phyloP scores from a whole-genome alignment of 2,113 vertebrate species.

The Loxodonta africana region DNA sequence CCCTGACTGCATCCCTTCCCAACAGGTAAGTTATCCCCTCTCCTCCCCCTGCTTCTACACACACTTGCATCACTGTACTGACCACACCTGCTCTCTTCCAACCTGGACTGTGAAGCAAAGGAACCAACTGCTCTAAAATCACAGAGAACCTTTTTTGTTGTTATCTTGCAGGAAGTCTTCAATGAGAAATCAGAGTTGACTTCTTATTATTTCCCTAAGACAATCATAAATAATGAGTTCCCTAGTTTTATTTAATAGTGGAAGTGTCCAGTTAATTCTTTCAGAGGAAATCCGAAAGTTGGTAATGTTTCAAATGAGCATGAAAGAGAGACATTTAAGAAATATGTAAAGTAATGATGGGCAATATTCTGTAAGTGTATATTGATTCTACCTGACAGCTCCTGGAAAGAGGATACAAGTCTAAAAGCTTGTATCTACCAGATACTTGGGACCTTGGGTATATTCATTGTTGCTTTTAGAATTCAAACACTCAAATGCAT shows the following conservation, averaged over 20 bases:
- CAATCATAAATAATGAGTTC: background rate
- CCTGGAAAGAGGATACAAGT: background rate
- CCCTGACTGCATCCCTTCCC: background rate
- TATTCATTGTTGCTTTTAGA: background rate
- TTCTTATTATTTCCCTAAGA: conserved; percentile 11
- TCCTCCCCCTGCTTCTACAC: background rate
- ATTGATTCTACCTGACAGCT: background rate
- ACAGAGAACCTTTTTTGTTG: background rate
- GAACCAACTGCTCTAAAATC: background rate
- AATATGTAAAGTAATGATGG: background rate
- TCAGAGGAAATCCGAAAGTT: conserved; percentile 17
- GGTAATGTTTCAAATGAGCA: background rate
- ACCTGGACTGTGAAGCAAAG: background rate
- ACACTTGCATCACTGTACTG: background rate
- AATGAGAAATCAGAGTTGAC: background rate
- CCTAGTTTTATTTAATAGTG: too few species aligned
- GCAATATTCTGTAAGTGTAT: background rate
- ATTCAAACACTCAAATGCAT: background rate
- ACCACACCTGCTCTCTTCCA: background rate
- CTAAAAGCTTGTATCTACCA: background rate
- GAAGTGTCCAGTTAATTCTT: conserved; percentile 25
- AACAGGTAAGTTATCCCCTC: background rate
- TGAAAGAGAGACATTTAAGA: conserved; percentile 4
- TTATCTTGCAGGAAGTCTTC: conserved; percentile 38
- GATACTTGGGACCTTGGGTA: background rate